Evolutionary conservation across 2,113 vertebrate genomes (phyloP), one percentile per base, ranked within the genome.

Genomic region (Kryptolebias marmoratus): DNA sequence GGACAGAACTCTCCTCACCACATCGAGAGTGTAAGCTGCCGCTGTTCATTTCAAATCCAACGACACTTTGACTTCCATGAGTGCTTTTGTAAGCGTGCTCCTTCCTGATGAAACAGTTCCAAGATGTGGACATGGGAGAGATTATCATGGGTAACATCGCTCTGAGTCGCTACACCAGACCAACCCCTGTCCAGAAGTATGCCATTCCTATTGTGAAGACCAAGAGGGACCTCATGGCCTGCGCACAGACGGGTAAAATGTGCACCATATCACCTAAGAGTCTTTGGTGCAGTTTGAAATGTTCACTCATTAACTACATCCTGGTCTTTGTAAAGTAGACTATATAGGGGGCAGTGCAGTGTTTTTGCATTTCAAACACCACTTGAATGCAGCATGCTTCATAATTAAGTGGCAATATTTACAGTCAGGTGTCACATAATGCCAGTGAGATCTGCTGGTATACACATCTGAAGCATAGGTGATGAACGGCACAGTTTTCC

Each of bases 151-250:
- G 96, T 13, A 99, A 99, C 81, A 98, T 99, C 65, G 91, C 89
- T 61, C 94, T 99, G 83, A 98, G 94, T 80, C 95, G 96, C 73
- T 99, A 99, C 49, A 97, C 96, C 63, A 94, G 96, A 72, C 98
- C 98, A 32, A 99, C 98, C 68, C 97, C 98, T 44, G 98, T 99
- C 31, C 97, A 99, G 90, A 99, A 99, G 88, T 95, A 99, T 56
- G 98, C 97, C 80, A 99, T 99, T 92, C 98, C 98, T 74, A 99
- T 99, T 82, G 95, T 99, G 90, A 98, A 97, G 86, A 93, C 95
- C 28, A 99, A 98, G 85, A 94, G 98, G 84, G 98, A 99, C 89
- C 93, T 99, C 80, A 99, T 99, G 98, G 98, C 98, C 71, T 99
- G 98, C 65, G 97, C 97, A 47, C 98, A 98, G 91, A 99, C 97